Conservation (phyloP, 2,888 invertebrate genomes). For the Nymphalis urticae region DNA sequence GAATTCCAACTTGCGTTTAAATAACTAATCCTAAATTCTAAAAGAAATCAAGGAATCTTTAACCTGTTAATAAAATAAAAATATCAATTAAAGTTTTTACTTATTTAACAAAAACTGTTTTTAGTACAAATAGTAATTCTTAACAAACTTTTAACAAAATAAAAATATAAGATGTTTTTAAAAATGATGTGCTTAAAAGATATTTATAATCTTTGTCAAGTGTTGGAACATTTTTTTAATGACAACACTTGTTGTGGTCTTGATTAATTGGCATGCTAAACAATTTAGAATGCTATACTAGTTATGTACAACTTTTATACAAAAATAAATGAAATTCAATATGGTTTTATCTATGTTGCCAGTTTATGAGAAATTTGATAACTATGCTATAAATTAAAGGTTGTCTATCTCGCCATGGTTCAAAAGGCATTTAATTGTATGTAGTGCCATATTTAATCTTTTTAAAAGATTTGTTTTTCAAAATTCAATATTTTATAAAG, state of each 20-base stretch:
- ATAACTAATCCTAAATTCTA: neutral
- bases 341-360: neutral
- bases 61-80: neutral
- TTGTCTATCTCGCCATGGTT: conserved; percentile 27
- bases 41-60: neutral
- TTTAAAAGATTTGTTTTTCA: conserved; percentile 22
- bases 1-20: neutral
- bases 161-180: neutral
- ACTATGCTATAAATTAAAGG: neutral
- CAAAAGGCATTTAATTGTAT: neutral
- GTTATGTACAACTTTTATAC: neutral
- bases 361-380: conserved; percentile 3
- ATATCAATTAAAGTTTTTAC: conserved; percentile 2
- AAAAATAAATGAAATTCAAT: neutral
- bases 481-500: conserved; percentile 11
- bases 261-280: neutral
- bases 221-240: conserved; percentile 18
- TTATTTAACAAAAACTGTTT: conserved; percentile 1
- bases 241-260: conserved; percentile 13
- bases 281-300: neutral
- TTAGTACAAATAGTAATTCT: conserved; percentile 2
- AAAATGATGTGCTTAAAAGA: neutral
- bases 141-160: neutral
- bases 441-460: conserved; percentile 23
- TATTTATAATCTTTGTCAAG: neutral